A percentile compares a stretch with the other conserved stretches of the same genome.
phyloP scores from a whole-genome alignment of 2,113 vertebrate species.

The Hyperoodon ampullatus region DNA sequence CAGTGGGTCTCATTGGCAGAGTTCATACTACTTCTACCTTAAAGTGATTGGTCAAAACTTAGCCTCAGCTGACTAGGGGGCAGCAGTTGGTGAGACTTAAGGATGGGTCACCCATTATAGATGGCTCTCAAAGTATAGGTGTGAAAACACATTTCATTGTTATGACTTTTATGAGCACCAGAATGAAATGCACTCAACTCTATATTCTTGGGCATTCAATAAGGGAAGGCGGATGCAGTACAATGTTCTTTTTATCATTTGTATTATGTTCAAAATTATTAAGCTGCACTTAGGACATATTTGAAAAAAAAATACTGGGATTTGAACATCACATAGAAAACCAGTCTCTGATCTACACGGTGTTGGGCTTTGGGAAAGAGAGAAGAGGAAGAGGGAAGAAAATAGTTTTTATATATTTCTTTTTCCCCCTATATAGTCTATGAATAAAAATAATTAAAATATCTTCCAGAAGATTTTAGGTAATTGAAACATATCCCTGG shows the following conservation, averaged over 20 bases:
- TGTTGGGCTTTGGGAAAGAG: neutral
- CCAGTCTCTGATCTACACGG: neutral
- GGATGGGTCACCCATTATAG: neutral
- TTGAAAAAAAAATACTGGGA: neutral
- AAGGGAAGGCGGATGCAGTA: neutral
- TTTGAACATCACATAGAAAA: neutral
- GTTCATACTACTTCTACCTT: neutral
- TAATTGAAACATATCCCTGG: slow-evolving; percentile 5
- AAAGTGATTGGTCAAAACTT: neutral
- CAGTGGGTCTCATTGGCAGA: neutral
- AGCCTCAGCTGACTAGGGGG: neutral
- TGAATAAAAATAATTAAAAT: neutral
- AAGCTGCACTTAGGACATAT: neutral
- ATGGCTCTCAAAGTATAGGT: rapidly evolving
- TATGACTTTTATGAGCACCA: neutral
- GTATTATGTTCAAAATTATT: neutral
- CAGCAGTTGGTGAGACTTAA: neutral
- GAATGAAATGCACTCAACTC: neutral
- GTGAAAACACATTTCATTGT: neutral
- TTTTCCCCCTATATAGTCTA: neutral
- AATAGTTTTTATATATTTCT: neutral
- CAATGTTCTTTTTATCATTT: neutral
- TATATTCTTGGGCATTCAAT: neutral
- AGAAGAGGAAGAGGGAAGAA: neutral
- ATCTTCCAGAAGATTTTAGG: slow-evolving; percentile 37